These are phyloP conservation scores for Tadarida brasiliensis DNA, from an alignment of 2,797 vertebrate species.

Conservation along the genomic window DNA sequence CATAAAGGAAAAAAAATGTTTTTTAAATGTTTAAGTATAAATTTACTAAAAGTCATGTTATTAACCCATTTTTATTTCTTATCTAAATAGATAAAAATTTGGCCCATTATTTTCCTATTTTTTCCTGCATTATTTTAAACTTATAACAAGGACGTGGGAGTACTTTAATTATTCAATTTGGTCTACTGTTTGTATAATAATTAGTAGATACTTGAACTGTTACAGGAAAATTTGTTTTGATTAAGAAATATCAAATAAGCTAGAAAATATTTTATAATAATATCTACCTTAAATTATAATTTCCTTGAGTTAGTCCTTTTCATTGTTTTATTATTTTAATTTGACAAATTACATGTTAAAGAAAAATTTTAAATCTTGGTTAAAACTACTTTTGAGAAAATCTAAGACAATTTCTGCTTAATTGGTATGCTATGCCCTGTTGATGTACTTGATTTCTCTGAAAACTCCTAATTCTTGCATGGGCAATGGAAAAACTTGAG, in stretches of 20 bases:
- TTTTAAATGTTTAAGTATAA: conserved; percentile 46
- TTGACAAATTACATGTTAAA: background rate
- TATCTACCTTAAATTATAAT: conserved; percentile 7
- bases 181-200: background rate
- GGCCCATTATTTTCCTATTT: background rate
- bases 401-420: background rate
- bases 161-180: background rate
- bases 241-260: background rate
- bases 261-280: background rate
- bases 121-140: background rate
- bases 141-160: background rate
- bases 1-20: too few relatives aligned
- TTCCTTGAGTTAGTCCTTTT: background rate
- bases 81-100: conserved; percentile 50
- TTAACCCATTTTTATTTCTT: conserved; percentile 74
- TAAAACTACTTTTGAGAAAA: conserved; percentile 15
- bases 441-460: background rate
- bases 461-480: background rate
- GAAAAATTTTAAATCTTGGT: background rate
- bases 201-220: background rate
- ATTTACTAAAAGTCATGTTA: conserved; percentile 35
- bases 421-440: background rate
- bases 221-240: background rate
- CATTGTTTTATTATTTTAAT: background rate
- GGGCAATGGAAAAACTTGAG: background rate